Evolutionary conservation across 2,797 vertebrate genomes (phyloP), one percentile per base, ranked within the genome.

Genomic region (Urosaurus nigricauda): DNA sequence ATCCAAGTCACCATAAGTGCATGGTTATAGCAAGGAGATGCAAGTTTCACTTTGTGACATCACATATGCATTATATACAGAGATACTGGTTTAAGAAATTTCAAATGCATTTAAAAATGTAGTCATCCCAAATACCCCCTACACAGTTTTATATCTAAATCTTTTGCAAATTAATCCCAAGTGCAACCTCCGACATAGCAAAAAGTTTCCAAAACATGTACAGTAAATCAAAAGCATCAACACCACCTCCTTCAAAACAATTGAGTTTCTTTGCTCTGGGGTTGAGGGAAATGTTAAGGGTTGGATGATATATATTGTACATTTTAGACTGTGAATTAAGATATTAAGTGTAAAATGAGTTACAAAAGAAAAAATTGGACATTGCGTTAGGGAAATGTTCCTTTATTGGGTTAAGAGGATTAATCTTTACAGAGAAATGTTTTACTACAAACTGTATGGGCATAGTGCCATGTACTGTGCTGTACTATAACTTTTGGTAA

Each of bases 11-110:
- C 43, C 65, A 24, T 84, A n/a, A 56, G 32, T 1, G 53, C 68
- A 71, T 24, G 32, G 47, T 84, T 71, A 71, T 43, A 35, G 12
- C n/a, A 84, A 56, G 68, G 47, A 73, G 24, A 73, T 84, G 83
- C 35, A 32, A 73, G 47, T 84, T n/a, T 6, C 12, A 73, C 68
- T 71, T 84, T 84, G 51, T 84, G 83, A 84, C 83, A 84, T 84
- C 68, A 84, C 32, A 84, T 47, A 21, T 3, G 11, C 47, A 71
- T 53, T 71, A n/a, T 53, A 68, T 29, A 70, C 68, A 70, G 7
- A 71, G 65, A 17, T 84, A 14, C 12, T 68, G 29, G 11, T 29
- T 13, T 12, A 68, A 68, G 65, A 32, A 13, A 68, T 29, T 32
- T 68, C 26, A 12, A 68, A 68, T 68, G 65, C 65, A 32, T 12